A percentile compares a stretch with the other conserved stretches of the same genome.
Conservation (phyloP, 2,888 invertebrate genomes). For the Lumbricus terrestris region DNA sequence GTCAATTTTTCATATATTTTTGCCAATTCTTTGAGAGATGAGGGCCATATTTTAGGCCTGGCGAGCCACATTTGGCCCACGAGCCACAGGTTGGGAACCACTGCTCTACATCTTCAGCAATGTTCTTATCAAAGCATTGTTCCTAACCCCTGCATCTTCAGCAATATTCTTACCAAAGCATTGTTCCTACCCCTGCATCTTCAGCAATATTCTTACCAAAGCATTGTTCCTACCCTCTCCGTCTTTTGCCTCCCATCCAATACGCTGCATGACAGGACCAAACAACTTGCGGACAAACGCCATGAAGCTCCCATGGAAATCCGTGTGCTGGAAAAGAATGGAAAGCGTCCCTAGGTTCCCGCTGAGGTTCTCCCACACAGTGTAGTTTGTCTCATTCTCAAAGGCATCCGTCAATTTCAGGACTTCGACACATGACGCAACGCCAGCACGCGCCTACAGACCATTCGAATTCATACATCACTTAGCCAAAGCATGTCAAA, state of each 20-base stretch:
- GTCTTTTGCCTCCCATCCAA: conserved; percentile 82
- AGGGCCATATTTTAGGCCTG: too few relatives aligned
- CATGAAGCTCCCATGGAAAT: conserved; percentile 72
- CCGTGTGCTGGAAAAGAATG: conserved; percentile 76
- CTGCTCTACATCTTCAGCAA: too few relatives aligned
- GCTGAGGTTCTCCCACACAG: conserved; percentile 76
- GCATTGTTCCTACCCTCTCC: conserved; percentile 69
- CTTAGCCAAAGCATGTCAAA: not conserved
- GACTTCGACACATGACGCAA: conserved; percentile 75
- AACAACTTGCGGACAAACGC: conserved; percentile 75
- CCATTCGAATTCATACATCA: not conserved
- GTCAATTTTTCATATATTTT: too few relatives aligned
- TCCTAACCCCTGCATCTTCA: too few relatives aligned
- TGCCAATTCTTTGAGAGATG: too few relatives aligned
- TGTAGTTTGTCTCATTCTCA: conserved; percentile 82
- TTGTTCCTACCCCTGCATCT: too few relatives aligned
- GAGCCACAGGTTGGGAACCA: too few relatives aligned
- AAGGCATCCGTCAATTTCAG: conserved; percentile 82
- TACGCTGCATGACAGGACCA: conserved; percentile 69
- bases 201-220: not conserved
- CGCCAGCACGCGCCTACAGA: conserved; percentile 69
- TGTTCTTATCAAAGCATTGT: too few relatives aligned
- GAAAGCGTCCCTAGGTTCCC: conserved; percentile 75
- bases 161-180: too few relatives aligned
- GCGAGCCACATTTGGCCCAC: too few relatives aligned